These are phyloP conservation scores for Lydus trimaculatus DNA, from an alignment of 2,888 invertebrate genomes.

Conservation along the genomic window DNA sequence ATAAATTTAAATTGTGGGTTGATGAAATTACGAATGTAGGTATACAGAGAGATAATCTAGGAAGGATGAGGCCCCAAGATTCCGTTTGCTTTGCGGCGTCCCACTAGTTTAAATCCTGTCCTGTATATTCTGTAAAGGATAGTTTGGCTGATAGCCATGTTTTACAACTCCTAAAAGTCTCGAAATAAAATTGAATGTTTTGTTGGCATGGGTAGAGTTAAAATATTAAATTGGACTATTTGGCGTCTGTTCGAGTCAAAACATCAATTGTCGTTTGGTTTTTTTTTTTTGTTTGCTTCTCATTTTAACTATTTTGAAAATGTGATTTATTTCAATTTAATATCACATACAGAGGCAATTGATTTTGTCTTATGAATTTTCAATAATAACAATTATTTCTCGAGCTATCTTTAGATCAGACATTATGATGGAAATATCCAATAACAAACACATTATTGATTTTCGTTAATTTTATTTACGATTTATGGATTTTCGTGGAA, in stretches of 20 bases:
- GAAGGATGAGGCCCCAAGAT: too few relatives aligned
- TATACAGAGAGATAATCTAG: too few relatives aligned
- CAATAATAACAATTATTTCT: not conserved
- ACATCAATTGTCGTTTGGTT: constrained; percentile 7
- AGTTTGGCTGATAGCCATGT: constrained; percentile 4
- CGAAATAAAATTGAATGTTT: not conserved
- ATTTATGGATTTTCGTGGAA: too few relatives aligned
- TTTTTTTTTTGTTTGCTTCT: too few relatives aligned
- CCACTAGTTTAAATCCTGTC: too few relatives aligned
- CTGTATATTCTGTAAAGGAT: not conserved
- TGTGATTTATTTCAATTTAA: not conserved
- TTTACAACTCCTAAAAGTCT: not conserved
- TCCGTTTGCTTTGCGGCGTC: too few relatives aligned
- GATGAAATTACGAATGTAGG: too few relatives aligned
- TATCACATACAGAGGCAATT: not conserved
- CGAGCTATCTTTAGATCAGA: not conserved
- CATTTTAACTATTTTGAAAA: not conserved
- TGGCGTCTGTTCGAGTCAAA: constrained; percentile 5
- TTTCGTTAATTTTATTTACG: too few relatives aligned
- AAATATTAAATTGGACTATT: constrained; percentile 1
- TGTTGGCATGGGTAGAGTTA: not conserved
- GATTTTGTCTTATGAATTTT: not conserved
- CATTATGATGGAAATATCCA: too few relatives aligned
- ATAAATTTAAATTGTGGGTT: too few relatives aligned
- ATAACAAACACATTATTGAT: too few relatives aligned